Conservation (phyloP, 2,888 invertebrate genomes). For the Hedya salicella region DNA sequence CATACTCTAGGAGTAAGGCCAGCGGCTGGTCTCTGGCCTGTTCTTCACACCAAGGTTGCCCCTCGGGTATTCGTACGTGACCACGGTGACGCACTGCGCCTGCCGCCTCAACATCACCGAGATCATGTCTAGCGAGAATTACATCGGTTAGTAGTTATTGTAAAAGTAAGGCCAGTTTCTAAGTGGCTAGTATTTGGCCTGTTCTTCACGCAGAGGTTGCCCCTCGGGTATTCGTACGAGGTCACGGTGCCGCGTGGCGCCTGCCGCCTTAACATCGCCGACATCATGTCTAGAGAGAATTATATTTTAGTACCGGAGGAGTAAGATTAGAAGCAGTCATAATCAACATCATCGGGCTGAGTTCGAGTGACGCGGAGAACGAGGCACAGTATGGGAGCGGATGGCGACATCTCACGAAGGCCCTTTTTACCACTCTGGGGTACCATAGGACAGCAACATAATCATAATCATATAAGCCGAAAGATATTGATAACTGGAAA, state of each 20-base stretch:
- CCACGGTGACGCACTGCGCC: slow-evolving; percentile 93
- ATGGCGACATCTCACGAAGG: too few species aligned
- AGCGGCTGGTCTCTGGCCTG: slow-evolving; percentile 92
- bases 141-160: slow-evolving; percentile 88
- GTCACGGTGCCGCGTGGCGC: slow-evolving; percentile 94
- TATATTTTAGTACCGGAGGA: slow-evolving; percentile 77
- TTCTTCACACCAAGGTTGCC: slow-evolving; percentile 93
- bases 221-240: slow-evolving; percentile 93
- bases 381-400: too few species aligned
- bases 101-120: slow-evolving; percentile 95
- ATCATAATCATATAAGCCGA: too few species aligned
- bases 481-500: too few species aligned
- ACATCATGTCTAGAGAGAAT: slow-evolving; percentile 92
- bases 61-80: slow-evolving; percentile 93
- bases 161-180: slow-evolving; percentile 88
- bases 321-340: too few species aligned
- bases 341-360: too few species aligned
- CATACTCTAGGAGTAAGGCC: slow-evolving; percentile 82
- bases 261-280: slow-evolving; percentile 94
- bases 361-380: too few species aligned
- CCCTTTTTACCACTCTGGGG: too few species aligned
- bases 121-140: slow-evolving; percentile 91
- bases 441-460: too few species aligned
- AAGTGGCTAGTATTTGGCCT: slow-evolving; percentile 95
- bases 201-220: slow-evolving; percentile 92